These are phyloP conservation scores for Drepana arcuata DNA, from an alignment of 1,140 invertebrate genomes.

Conservation along the genomic window DNA sequence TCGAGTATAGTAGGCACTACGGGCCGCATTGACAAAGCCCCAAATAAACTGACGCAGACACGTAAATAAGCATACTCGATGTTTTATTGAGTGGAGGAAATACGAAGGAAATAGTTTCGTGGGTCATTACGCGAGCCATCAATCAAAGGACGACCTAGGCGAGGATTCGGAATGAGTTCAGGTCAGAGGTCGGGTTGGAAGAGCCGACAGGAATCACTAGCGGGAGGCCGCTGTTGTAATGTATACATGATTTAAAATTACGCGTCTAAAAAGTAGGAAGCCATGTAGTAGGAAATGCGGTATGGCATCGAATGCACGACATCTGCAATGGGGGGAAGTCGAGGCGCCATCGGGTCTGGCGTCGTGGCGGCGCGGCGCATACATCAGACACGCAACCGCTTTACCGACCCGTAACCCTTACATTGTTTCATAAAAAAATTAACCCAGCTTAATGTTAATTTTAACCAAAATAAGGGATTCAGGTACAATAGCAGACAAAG, in stretches of 20 bases:
- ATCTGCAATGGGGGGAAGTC: slow-evolving; percentile 61
- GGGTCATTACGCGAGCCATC: slow-evolving; percentile 63
- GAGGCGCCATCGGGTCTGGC: slow-evolving; percentile 60
- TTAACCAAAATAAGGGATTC: too few species aligned
- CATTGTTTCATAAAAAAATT: too few species aligned
- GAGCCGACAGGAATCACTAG: too few species aligned
- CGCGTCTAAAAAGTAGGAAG: too few species aligned
- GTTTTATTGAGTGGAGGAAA: slow-evolving; percentile 70
- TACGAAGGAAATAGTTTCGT: slow-evolving; percentile 66
- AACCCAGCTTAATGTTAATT: too few species aligned
- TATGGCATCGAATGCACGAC: slow-evolving; percentile 42
- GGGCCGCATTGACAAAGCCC: slow-evolving; percentile 59
- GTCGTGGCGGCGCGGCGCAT: slow-evolving; percentile 64
- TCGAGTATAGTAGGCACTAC: slow-evolving; percentile 55
- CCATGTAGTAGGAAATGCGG: too few species aligned
- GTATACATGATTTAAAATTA: too few species aligned
- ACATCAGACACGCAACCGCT: slow-evolving; percentile 58
- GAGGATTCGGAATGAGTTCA: slow-evolving; percentile 19
- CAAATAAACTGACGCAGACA: slow-evolving; percentile 60
- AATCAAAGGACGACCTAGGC: slow-evolving; percentile 47
- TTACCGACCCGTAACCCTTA: slow-evolving; percentile 10
- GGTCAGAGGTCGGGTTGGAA: too few species aligned
- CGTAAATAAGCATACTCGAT: slow-evolving; percentile 68
- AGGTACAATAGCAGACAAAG: too few species aligned
- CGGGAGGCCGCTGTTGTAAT: too few species aligned